These are phyloP conservation scores for Dromaius novaehollandiae DNA, from an alignment of 2,113 vertebrate species.

Conservation along the genomic window DNA sequence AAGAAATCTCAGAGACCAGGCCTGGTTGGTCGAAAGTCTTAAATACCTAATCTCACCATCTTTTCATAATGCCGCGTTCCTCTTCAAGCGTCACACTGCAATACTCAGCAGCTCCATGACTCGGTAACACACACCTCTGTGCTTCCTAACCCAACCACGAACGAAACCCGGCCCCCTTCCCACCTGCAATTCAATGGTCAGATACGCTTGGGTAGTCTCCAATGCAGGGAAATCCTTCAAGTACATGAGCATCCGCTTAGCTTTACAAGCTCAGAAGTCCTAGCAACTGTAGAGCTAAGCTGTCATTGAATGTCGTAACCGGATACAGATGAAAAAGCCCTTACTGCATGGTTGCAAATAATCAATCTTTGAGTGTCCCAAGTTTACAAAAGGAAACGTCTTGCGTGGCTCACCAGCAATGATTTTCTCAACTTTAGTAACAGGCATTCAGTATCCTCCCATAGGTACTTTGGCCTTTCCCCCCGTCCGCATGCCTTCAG, in stretches of 20 bases:
- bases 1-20: neutral
- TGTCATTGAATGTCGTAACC: neutral
- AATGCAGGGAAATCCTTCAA: neutral
- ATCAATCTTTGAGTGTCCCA: neutral
- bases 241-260: neutral
- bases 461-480: fast-evolving
- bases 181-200: neutral
- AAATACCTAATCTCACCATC: neutral
- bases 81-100: neutral
- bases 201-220: fast-evolving
- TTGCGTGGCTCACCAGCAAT: neutral
- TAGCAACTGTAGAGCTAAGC: neutral
- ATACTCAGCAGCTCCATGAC: neutral
- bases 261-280: neutral
- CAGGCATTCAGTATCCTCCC: neutral
- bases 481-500: neutral
- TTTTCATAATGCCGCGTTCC: neutral
- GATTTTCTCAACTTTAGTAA: neutral
- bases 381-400: neutral
- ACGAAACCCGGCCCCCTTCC: neutral
- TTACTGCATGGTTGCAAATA: neutral
- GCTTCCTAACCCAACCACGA: neutral
- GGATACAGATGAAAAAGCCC: neutral
- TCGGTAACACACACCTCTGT: neutral
- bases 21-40: neutral